Base-by-base conservation (phyloP, 2,113 vertebrate genomes). In the Hypomesus transpacificus region DNA sequence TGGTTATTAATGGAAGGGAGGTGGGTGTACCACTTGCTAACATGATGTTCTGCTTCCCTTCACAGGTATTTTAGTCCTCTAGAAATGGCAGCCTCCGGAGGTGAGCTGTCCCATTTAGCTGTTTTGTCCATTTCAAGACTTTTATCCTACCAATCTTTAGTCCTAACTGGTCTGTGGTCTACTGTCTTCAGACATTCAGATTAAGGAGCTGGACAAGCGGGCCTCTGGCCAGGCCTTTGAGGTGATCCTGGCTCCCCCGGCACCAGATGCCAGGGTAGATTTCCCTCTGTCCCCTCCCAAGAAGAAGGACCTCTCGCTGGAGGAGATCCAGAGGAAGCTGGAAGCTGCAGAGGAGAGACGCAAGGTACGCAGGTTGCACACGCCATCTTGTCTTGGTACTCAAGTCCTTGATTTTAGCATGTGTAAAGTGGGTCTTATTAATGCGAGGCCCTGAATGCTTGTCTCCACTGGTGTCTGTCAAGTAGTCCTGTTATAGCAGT, bases 151-250 rank as follows among this genome's bases (percentile, higher is more conserved):
- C 17, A 0, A 4, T 20, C 6, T 18, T 56, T 4, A 18, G 54
- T 17, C 4, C 54, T 20, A 18, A 20, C 54, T 56, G n/a, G n/a
- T n/a, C n/a, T n/a, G 16, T 7, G 6, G 16, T 18, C 16, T 26
- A 26, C 54, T 56, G 17, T 56, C 11, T 68, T 24, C 56, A 99
- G 97, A 96, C 66, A 96, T 99, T 70, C 93, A 94, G 78, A 94
- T 99, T 73, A 99, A 97, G 80, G 97, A 99, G 83, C 90, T 99
- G 75, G 96, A 99, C 86, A 99, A 98, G 82, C 90, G 97, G 28
- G 95, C 97, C 52, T 99, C 96, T 0, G 97, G 97, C 74, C 96
- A 98, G 87, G 96, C 97, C 13, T 99, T 98, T 80, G 96, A 98
- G 89, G 95, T 99, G 74, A 94, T 98, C 57, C 91, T 99, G 34